These are phyloP conservation scores for Automeris io DNA, from an alignment of 2,888 invertebrate genomes.

Conservation along the genomic window DNA sequence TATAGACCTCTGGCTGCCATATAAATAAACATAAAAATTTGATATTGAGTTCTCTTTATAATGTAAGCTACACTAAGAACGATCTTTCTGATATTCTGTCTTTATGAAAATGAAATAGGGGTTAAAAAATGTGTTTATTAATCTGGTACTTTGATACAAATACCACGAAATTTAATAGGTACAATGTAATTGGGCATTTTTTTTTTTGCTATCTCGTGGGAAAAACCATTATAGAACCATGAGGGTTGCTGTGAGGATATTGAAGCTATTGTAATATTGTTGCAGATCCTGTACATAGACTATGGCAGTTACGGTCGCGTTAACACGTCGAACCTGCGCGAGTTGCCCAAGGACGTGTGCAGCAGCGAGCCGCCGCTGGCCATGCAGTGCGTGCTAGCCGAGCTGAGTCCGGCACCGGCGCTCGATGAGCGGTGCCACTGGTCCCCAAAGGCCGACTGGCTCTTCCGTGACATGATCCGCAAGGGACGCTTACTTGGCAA, in stretches of 20 bases:
- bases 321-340: constrained; percentile 55
- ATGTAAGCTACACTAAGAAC: too few relatives aligned
- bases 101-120: too few relatives aligned
- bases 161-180: too few relatives aligned
- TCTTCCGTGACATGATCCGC: constrained; percentile 53
- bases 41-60: too few relatives aligned
- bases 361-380: constrained; percentile 61
- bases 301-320: constrained; percentile 80
- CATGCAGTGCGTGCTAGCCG: constrained; percentile 83
- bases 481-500: constrained; percentile 57
- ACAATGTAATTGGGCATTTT: too few relatives aligned
- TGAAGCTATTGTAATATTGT: too few relatives aligned
- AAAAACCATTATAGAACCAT: not conserved
- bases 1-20: too few relatives aligned
- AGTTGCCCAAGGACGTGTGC: constrained; percentile 38
- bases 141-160: too few relatives aligned
- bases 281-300: constrained; percentile 87
- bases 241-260: constrained; percentile 5
- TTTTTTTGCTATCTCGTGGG: too few relatives aligned
- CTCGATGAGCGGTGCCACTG: constrained; percentile 78
- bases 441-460: constrained; percentile 78
- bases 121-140: too few relatives aligned
- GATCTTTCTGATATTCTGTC: too few relatives aligned
- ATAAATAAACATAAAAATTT: too few relatives aligned
- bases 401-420: constrained; percentile 81